Conservation (phyloP, 2,888 invertebrate species). For the Galerucella calmariensis region DNA sequence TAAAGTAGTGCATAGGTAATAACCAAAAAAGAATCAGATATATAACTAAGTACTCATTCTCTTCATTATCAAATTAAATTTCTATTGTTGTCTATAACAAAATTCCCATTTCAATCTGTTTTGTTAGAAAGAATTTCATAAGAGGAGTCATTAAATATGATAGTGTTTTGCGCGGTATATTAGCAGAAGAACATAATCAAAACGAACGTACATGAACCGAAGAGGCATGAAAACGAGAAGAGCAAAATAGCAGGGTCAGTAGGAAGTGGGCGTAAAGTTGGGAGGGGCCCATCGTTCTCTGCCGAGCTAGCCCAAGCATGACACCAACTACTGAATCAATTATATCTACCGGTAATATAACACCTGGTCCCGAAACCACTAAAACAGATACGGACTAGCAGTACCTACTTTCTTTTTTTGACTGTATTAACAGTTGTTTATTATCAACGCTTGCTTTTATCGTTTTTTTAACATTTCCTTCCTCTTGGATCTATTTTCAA, state of each 20-base stretch:
- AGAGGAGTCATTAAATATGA: too few species aligned
- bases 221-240: slow-evolving; percentile 16
- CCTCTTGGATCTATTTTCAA: too few species aligned
- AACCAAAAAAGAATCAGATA: too few species aligned
- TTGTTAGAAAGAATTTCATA: too few species aligned
- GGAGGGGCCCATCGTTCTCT: slow-evolving; percentile 54
- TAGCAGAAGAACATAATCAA: slow-evolving; percentile 19
- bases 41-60: too few species aligned
- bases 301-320: slow-evolving; percentile 51
- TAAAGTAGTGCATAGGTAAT: too few species aligned
- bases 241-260: slow-evolving; percentile 55
- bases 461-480: too few species aligned
- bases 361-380: slow-evolving; percentile 32
- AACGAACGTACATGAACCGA: slow-evolving; percentile 9
- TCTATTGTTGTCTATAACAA: too few species aligned
- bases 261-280: slow-evolving; percentile 60
- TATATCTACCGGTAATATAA: slow-evolving; percentile 31
- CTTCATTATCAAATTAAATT: too few species aligned
- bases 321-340: slow-evolving; percentile 44
- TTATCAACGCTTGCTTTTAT: too few species aligned
- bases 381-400: slow-evolving; percentile 5
- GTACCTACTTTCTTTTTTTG: not conserved
- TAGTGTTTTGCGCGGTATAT: not conserved
- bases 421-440: too few species aligned
- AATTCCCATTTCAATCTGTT: too few species aligned